Evolutionary conservation across 1,140 invertebrate genomes (phyloP).

Genomic region (Arctopsyche grandis): DNA sequence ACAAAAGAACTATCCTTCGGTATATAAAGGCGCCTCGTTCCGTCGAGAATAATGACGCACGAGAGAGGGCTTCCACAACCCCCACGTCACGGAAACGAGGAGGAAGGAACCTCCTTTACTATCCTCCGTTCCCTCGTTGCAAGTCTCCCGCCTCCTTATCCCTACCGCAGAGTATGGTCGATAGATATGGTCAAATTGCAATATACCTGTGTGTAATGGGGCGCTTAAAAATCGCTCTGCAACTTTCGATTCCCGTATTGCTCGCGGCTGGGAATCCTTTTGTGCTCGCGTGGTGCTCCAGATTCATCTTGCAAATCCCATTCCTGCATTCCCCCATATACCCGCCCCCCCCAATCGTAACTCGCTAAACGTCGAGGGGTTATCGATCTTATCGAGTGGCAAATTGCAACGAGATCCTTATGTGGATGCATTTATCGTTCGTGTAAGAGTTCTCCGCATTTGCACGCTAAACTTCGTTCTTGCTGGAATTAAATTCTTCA

Average conservation of each 20-base stretch:
- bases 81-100: neutral
- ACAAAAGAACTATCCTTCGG: slow-evolving; percentile 31
- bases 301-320: neutral
- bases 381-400: neutral
- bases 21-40: slow-evolving; percentile 21
- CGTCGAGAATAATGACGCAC: slow-evolving; percentile 23
- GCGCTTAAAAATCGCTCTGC: slow-evolving; percentile 48
- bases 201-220: slow-evolving; percentile 51
- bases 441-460: neutral
- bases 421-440: neutral
- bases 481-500: too few species aligned
- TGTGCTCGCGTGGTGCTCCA: slow-evolving; percentile 10
- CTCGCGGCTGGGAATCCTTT: neutral
- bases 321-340: too few species aligned
- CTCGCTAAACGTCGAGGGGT: neutral
- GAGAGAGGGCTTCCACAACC: neutral
- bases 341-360: neutral
- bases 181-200: slow-evolving; percentile 44
- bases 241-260: slow-evolving; percentile 16
- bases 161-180: neutral
- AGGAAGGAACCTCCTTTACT: neutral
- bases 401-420: neutral
- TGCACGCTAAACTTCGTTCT: too few species aligned
- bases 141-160: neutral
- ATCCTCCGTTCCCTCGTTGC: neutral